These are phyloP conservation scores for Sycon ciliatum DNA, from an alignment of 37 sponge, comb jelly and placozoan genomes.

Conservation along the genomic window DNA sequence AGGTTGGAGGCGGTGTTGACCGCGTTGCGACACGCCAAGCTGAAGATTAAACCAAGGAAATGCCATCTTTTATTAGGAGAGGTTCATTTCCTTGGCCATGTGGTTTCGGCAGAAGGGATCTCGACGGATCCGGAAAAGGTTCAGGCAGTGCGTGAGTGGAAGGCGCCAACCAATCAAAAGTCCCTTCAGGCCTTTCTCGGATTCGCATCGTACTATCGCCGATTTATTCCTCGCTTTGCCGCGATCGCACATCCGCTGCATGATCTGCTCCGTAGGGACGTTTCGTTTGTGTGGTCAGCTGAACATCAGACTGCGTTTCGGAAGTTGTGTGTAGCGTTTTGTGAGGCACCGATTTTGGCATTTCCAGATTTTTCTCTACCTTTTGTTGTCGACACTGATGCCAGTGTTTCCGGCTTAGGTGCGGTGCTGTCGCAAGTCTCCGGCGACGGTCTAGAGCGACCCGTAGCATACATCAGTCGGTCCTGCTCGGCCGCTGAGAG, in stretches of 20 bases:
- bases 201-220: conserved; percentile 23
- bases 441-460: too few species aligned
- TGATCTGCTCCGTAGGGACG: too few species aligned
- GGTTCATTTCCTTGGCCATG: conserved; percentile 28
- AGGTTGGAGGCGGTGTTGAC: conserved; percentile 31
- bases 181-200: conserved; percentile 22
- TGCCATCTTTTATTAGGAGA: conserved; percentile 10
- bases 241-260: too few species aligned
- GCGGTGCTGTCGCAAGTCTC: conserved; percentile 28
- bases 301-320: too few species aligned
- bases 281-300: too few species aligned
- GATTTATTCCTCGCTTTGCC: conserved; percentile 31
- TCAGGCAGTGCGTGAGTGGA: conserved; percentile 15
- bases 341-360: conserved; percentile 29
- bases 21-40: conserved; percentile 9
- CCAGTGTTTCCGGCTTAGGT: conserved; percentile 27
- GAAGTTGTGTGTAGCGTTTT: too few species aligned
- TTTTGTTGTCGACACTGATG: conserved; percentile 39
- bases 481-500: conserved; percentile 18
- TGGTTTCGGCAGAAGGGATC: conserved; percentile 19
- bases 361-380: conserved; percentile 27
- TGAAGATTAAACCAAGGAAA: conserved; percentile 29
- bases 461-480: conserved; percentile 48
- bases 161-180: conserved; percentile 1
- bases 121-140: conserved; percentile 34